Evolutionary conservation across 2,888 invertebrate species (phyloP), one percentile per base, ranked within the genome.

Genomic region (Ephialtes manifestator): DNA sequence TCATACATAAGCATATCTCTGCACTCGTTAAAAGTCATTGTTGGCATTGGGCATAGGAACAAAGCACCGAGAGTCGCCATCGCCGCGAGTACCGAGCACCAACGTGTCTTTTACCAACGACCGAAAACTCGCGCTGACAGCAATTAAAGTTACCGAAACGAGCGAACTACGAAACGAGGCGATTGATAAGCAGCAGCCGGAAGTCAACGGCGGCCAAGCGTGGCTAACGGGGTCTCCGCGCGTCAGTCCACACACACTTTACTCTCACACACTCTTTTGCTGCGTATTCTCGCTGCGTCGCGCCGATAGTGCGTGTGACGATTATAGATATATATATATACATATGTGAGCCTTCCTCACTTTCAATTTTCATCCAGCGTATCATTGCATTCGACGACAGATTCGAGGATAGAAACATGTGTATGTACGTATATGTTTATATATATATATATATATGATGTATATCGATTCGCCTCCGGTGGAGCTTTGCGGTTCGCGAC

Each of bases 161-260:
- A 88, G 89, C 89, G 87, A 91, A 90, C 71, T 67, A 79, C 92
- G 93, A 92, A 93, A 92, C 86, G 92, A 90, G 88, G 85, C 87
- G 88, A 92, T 92, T 93, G 94, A 93, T 94, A 94, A 93, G 90
- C 91, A 83, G 86, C 82, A 71, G 84, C 91, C 92, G 94, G 94
- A 94, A 92, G 92, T 91, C 89, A 90, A 89, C 89, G 90, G 90
- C 89, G 87, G 86, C 85, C 90, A 86, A 90, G 87, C 91, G 89
- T 89, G 86, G 91, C 90, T 90, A 91, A 87, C 88, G 79, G 71
- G 46, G 84, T 84, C 82, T 76, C 85, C 68, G 80, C 51, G 63
- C 65, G 48, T 70, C 76, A 28, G 48, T 68, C 65, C 60, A 58
- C 53, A 70, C 75, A 51, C 58, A 18, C 28, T 46, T n/a, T 46